Conservation (phyloP, 2,797 vertebrate species). For the Anguilla megastoma region DNA sequence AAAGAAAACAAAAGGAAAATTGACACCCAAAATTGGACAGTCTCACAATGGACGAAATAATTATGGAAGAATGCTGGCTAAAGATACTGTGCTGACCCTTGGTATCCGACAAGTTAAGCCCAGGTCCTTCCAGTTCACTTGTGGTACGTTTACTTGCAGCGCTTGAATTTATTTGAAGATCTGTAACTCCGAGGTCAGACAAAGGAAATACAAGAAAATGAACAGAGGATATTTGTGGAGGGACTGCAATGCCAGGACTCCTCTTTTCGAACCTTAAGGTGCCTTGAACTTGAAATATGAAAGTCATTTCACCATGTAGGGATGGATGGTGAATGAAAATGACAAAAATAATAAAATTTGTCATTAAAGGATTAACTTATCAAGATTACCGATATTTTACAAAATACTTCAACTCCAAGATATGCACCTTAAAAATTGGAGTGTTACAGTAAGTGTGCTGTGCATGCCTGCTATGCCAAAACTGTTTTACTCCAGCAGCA, state of each 20-base stretch:
- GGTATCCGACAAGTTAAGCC: neutral
- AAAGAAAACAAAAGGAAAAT: neutral
- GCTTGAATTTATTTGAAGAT: constrained; percentile 4
- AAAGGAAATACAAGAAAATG: neutral
- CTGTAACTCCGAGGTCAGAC: neutral
- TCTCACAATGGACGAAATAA: neutral
- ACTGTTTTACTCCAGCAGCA: neutral
- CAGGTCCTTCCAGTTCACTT: neutral
- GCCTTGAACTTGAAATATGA: neutral
- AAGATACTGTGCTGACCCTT: neutral
- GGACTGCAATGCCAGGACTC: neutral
- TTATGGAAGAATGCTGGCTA: neutral
- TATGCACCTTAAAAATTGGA: neutral
- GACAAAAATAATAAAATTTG: neutral
- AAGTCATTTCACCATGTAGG: neutral
- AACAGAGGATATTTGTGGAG: neutral
- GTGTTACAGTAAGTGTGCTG: neutral
- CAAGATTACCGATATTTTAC: neutral
- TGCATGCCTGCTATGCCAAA: neutral
- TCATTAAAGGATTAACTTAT: neutral
- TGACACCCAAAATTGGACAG: neutral
- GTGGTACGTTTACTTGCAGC: neutral
- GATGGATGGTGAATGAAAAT: neutral
- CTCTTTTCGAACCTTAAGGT: neutral
- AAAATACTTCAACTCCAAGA: neutral